A percentile compares a stretch with the other conserved stretches of the same genome.
Evolutionary conservation across 1,140 invertebrate genomes (phyloP).

Genomic region (Helicoverpa armigera): DNA sequence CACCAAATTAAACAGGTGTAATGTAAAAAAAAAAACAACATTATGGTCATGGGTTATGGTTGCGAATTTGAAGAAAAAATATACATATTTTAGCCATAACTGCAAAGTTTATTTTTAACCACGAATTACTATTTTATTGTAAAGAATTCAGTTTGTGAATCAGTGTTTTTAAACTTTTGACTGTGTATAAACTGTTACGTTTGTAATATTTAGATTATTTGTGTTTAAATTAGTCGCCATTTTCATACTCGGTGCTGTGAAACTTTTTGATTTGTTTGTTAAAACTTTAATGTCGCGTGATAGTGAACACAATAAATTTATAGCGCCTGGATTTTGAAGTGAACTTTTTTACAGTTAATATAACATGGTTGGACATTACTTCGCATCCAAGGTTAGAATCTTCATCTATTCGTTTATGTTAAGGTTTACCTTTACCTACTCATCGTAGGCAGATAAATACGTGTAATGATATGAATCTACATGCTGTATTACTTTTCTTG

Average conservation of each 20-base stretch:
- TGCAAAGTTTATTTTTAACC: constrained; percentile 52
- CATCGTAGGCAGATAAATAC: not conserved
- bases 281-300: constrained; percentile 39
- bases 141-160: constrained; percentile 45
- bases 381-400: constrained; percentile 66
- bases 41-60: constrained; percentile 36
- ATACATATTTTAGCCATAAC: constrained; percentile 31
- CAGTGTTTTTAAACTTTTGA: constrained; percentile 32
- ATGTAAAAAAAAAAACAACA: constrained; percentile 32
- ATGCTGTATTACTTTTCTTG: not conserved
- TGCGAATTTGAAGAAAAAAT: constrained; percentile 47
- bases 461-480: no score
- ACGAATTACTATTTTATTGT: constrained; percentile 43
- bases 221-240: constrained; percentile 69
- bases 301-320: constrained; percentile 36
- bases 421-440: not conserved
- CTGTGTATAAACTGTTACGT: constrained; percentile 32
- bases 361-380: constrained; percentile 57
- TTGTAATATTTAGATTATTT: constrained; percentile 45
- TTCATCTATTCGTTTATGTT: constrained; percentile 17
- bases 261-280: constrained; percentile 56
- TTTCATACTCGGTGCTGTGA: constrained; percentile 69
- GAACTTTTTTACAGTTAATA: constrained; percentile 44
- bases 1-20: not conserved
- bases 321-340: constrained; percentile 37